A percentile compares a stretch with the other conserved stretches of the same genome.
phyloP scores from a whole-genome alignment of 2,888 invertebrate species.

The Apamea monoglypha region DNA sequence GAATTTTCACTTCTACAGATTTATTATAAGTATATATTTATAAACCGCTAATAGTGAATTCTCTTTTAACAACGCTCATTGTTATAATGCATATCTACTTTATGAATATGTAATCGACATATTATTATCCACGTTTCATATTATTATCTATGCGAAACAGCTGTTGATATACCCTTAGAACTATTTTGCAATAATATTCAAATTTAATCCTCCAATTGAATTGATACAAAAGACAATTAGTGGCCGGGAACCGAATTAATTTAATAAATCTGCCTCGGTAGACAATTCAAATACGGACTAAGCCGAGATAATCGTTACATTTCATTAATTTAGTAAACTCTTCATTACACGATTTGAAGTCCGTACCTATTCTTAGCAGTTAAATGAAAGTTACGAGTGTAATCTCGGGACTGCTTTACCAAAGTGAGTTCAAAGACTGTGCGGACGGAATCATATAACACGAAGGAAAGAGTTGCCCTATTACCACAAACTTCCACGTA shows the following conservation, averaged over 20 bases:
- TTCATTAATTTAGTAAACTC: conserved; percentile 68
- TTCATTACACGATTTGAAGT: conserved; percentile 57
- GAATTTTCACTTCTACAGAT: too few species aligned
- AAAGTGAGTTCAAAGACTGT: conserved; percentile 67
- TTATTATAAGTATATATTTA: too few species aligned
- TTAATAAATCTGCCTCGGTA: conserved; percentile 73
- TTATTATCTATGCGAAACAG: conserved; percentile 41
- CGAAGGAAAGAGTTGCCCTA: conserved; percentile 63
- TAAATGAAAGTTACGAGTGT: conserved; percentile 61
- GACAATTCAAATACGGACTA: conserved; percentile 72
- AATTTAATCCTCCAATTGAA: conserved; percentile 72
- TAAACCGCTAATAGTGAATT: conserved; percentile 11
- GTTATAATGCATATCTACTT: background rate
- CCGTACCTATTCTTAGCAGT: conserved; percentile 52
- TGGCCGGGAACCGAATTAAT: conserved; percentile 72
- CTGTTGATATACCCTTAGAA: conserved; percentile 44
- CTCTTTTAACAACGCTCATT: conserved; percentile 9
- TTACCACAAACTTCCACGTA: conserved; percentile 65
- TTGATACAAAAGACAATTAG: conserved; percentile 79
- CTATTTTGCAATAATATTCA: conserved; percentile 70
- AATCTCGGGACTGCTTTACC: conserved; percentile 66
- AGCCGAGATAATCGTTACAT: conserved; percentile 70
- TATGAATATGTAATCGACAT: conserved; percentile 34
- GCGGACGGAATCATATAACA: conserved; percentile 63
- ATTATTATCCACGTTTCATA: conserved; percentile 19